A percentile compares a stretch with the other conserved stretches of the same genome.
Evolutionary conservation across 2,113 vertebrate genomes (phyloP).

Genomic region (Suricata suricatta): DNA sequence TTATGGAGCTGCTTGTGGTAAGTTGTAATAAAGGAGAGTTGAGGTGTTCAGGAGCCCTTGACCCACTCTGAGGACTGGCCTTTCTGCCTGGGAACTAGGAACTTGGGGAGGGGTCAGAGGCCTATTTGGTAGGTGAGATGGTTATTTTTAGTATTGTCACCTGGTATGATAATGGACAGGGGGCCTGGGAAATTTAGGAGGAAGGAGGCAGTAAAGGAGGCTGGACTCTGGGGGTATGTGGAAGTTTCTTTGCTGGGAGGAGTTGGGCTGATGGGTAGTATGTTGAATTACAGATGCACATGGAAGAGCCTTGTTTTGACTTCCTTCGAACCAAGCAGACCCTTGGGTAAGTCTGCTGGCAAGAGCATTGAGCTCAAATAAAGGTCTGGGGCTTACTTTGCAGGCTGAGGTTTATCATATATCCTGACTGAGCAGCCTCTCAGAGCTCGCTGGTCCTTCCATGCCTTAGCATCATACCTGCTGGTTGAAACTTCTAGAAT

Average conservation of each 20-base stretch:
- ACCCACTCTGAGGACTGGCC: not conserved
- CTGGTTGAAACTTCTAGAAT: not conserved
- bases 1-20: slow-evolving; percentile 99
- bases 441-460: not conserved
- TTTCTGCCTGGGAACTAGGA: not conserved
- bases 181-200: not conserved
- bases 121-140: not conserved
- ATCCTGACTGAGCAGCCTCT: not conserved
- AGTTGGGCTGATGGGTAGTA: not conserved
- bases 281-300: slow-evolving; percentile 93
- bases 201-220: slow-evolving; percentile 23
- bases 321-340: slow-evolving; percentile 98
- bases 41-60: not conserved
- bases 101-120: not conserved
- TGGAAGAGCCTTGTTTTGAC: slow-evolving; percentile 99
- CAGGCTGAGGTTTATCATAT: not conserved
- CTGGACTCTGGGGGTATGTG: not conserved
- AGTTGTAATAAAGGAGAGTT: slow-evolving; percentile 76
- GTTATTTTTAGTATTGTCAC: slow-evolving; percentile 14
- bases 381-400: not conserved
- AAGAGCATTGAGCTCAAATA: not conserved
- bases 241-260: not conserved
- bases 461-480: not conserved
- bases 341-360: slow-evolving; percentile 89
- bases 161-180: not conserved